phyloP scores from a whole-genome alignment of 2,797 vertebrate species.

The Chloroceryle inda region DNA sequence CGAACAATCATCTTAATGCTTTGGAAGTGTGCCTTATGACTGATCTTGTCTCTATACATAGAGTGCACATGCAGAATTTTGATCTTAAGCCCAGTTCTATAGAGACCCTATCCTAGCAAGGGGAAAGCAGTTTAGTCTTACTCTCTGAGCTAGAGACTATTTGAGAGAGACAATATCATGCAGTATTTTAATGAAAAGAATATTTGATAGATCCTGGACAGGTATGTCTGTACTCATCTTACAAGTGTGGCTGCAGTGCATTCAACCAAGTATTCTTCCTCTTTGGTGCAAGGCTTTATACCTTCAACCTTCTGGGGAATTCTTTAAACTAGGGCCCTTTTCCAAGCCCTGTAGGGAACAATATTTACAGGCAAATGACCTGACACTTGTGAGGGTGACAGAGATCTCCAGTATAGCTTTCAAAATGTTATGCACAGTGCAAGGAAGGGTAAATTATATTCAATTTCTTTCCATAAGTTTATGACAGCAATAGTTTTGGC shows the following conservation, averaged over 20 bases:
- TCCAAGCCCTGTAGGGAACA: not conserved
- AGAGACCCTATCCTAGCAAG: not conserved
- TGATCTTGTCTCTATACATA: not conserved
- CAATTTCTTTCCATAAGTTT: constrained; percentile 23
- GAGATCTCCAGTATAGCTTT: not conserved
- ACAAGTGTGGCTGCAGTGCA: not conserved
- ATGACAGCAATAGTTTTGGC: constrained; percentile 46
- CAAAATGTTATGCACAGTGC: not conserved
- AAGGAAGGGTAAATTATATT: constrained; percentile 41
- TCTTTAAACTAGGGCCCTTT: not conserved
- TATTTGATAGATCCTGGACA: not conserved
- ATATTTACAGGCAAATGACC: not conserved
- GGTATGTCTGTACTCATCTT: not conserved
- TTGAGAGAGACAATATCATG: not conserved
- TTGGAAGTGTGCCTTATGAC: not conserved
- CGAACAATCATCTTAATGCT: not conserved
- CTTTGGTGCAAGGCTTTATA: not conserved
- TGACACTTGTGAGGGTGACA: not conserved
- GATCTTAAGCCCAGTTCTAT: not conserved
- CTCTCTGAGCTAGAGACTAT: not conserved
- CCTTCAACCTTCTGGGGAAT: not conserved
- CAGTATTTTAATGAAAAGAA: not conserved
- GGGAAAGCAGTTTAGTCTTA: not conserved
- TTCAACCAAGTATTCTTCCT: not conserved
- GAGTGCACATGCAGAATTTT: not conserved